Conservation (phyloP, 92 coral and sea anemone genomes). For the Metridium senile region DNA sequence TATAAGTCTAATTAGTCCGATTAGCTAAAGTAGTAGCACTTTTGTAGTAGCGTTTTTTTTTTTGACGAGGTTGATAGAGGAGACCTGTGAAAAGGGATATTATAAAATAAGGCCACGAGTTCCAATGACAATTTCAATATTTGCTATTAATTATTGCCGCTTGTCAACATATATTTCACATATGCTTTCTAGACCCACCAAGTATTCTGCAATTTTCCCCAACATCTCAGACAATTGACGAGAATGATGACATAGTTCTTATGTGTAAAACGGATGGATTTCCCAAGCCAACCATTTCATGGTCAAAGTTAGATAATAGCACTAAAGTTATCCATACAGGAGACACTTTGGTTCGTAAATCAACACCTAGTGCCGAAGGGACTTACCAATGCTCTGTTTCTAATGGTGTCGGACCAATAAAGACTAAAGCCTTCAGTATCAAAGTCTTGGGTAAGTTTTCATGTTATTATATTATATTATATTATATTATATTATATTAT, state of each 20-base stretch:
- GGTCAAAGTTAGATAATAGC: constrained; percentile 18
- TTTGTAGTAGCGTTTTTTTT: not conserved
- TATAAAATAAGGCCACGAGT: no score
- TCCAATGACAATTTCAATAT: no score
- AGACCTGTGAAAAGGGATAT: no score
- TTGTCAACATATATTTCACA: not conserved
- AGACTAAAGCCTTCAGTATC: not conserved
- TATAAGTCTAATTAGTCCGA: no score
- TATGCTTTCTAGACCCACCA: constrained; percentile 17
- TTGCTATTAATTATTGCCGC: not conserved
- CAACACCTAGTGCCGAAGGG: not conserved
- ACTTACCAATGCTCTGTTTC: not conserved
- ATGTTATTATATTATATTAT: not conserved
- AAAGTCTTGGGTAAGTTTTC: not conserved
- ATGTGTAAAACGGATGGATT: constrained; percentile 35
- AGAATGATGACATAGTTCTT: constrained; percentile 6
- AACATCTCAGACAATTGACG: constrained; percentile 1
- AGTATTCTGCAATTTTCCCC: not conserved
- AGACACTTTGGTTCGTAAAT: not conserved
- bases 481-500: not conserved
- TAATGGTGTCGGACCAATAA: not conserved
- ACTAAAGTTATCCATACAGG: constrained; percentile 1
- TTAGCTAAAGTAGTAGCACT: not conserved
- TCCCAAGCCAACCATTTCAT: constrained; percentile 28
- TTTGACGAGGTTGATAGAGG: no score